Base-by-base conservation (phyloP, 2,797 vertebrate species). In the Danio tinwini region DNA sequence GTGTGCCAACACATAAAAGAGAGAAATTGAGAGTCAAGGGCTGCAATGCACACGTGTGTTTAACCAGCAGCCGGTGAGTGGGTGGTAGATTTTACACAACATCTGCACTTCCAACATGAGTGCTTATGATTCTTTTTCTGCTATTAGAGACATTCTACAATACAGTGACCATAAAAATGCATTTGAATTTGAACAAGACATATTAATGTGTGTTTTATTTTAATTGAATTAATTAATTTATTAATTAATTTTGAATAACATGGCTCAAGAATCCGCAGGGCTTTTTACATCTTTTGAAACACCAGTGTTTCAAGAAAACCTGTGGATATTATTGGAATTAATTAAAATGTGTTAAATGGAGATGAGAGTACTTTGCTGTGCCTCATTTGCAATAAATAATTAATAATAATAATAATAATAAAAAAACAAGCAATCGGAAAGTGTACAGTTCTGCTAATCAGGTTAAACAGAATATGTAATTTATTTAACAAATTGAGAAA, bases 11-110 rank as follows among this genome's bases (percentile, higher is more conserved):
- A 70, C 17, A 69, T n/a, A 29, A 65, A 49, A 5, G 52, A 58
- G 14, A 56, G 52, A 55, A 49, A 19, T 21, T 17, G 6, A 53
- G 39, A 55, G 61, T 5, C 5, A 17, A 44, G 39, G 17, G 40
- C 40, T 58, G 53, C 21, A 29, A 58, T 56, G 42, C 81, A 62
- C 56, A 84, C 55, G 13, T 62, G 55, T 81, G 83, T 85, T 82
- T 82, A 84, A 82, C 42, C 74, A 84, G 79, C 81, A 86, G 82
- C 37, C 47, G 42, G 44, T 17, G 11, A 55, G 52, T 77, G 76
- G 87, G 84, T 73, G 76, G 81, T 80, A 69, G 73, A 68, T 85
- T 82, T 76, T 85, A 82, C 73, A 78, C 59, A 87, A 88, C 86
- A 88, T 88, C 84, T 90, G 87, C 63, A 61, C 16, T 73, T 67